Percentiles rank a stretch among this genome's conserved stretches.
Conservation (phyloP, 2,113 vertebrate species). For the Pungitius pungitius region DNA sequence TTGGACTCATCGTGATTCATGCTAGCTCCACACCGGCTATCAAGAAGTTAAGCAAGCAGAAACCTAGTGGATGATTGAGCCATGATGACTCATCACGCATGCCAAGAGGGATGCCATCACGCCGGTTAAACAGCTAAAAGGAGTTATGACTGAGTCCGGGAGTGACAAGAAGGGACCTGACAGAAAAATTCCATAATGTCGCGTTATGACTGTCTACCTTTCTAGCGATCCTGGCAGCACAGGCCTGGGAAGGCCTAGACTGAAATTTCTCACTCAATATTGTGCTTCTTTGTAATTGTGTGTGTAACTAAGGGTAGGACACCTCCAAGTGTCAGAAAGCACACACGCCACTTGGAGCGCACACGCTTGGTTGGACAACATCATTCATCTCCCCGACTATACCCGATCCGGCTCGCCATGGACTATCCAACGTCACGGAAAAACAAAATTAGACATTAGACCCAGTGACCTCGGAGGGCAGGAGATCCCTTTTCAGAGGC, state of each 20-base stretch:
- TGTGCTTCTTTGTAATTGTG: neutral
- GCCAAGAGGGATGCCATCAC: neutral
- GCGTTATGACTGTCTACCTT: neutral
- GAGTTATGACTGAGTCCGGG: neutral
- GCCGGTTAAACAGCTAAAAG: neutral
- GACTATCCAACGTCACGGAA: slow-evolving; percentile 26
- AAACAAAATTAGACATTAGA: slow-evolving; percentile 8
- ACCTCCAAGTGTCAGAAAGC: neutral
- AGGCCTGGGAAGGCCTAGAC: neutral
- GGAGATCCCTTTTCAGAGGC: slow-evolving; percentile 7
- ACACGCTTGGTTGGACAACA: slow-evolving; percentile 11
- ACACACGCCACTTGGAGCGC: neutral
- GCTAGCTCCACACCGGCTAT: neutral
- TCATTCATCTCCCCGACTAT: neutral
- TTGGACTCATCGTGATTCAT: slow-evolving; percentile 28
- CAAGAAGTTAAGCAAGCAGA: slow-evolving; percentile 34
- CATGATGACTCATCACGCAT: slow-evolving; percentile 31
- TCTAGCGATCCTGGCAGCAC: neutral
- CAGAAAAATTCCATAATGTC: neutral
- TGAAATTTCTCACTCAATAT: neutral
- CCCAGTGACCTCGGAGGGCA: neutral
- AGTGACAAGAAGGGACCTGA: neutral
- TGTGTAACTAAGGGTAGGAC: neutral
- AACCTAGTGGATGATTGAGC: slow-evolving; percentile 13
- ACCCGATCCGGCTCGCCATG: neutral